phyloP scores from a whole-genome alignment of 2,797 vertebrate genomes.

The Cynopterus sphinx region DNA sequence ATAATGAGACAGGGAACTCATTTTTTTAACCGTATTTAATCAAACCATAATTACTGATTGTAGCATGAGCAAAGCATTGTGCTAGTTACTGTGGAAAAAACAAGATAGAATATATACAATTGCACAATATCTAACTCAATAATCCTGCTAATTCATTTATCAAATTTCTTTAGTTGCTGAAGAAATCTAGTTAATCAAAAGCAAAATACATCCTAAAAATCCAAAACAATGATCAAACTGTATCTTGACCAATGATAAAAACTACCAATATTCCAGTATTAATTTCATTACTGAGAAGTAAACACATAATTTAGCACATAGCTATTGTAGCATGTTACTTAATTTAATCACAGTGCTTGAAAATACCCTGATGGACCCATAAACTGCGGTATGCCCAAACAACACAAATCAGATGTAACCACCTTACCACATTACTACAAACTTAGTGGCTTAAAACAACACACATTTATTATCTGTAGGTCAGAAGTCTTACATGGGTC shows the following conservation, averaged over 20 bases:
- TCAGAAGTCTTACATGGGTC: constrained; percentile 40
- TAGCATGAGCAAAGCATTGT: background rate
- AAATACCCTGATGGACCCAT: background rate
- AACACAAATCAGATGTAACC: background rate
- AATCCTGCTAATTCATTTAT: background rate
- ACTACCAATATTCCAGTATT: background rate
- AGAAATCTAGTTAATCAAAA: background rate
- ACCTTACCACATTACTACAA: constrained; percentile 11
- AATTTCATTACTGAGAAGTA: background rate
- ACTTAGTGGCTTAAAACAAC: constrained; percentile 19
- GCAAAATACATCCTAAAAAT: background rate
- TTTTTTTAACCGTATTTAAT: background rate
- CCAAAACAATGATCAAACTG: background rate
- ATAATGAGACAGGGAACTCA: background rate
- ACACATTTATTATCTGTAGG: constrained; percentile 17
- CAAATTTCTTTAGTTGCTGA: background rate
- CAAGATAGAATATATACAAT: background rate
- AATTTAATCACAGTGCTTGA: background rate
- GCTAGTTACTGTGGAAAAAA: background rate
- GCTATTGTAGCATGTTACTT: background rate
- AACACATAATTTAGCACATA: background rate
- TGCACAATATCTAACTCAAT: background rate
- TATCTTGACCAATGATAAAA: background rate
- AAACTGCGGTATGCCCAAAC: constrained; percentile 30
- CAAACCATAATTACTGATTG: constrained; percentile 28